phyloP scores from a whole-genome alignment of 2,797 vertebrate genomes.

The Arrhamphus sclerolepis region DNA sequence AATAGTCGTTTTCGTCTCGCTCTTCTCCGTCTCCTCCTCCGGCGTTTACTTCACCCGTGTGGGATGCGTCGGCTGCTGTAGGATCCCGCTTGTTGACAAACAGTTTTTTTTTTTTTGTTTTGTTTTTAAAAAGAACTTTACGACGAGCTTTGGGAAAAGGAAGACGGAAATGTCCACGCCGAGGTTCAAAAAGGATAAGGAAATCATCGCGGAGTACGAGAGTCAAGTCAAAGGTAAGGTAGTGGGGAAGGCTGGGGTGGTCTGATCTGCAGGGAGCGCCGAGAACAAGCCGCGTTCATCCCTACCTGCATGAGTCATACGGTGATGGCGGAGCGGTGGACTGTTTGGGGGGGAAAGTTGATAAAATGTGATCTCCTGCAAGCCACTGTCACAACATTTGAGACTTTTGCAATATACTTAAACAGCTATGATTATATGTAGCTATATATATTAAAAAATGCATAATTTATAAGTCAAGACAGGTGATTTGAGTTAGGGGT shows the following conservation, averaged over 20 bases:
- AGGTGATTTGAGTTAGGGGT: too few relatives aligned
- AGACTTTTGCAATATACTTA: too few relatives aligned
- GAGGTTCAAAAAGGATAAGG: constrained; percentile 99
- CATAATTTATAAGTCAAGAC: too few relatives aligned
- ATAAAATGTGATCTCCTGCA: neutral
- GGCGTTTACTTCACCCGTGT: constrained; percentile 4
- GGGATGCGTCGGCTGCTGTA: constrained; percentile 68
- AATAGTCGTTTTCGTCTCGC: neutral
- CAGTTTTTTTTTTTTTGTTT: too few relatives aligned
- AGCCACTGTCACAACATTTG: too few relatives aligned
- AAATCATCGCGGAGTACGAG: constrained; percentile 96
- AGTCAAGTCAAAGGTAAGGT: constrained; percentile 96
- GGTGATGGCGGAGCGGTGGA: neutral
- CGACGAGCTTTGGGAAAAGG: constrained; percentile 21
- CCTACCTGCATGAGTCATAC: constrained; percentile 48
- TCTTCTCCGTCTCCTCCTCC: neutral
- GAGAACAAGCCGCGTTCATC: constrained; percentile 25
- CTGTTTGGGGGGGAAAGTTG: constrained; percentile 19
- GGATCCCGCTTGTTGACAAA: constrained; percentile 65
- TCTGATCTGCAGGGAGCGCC: constrained; percentile 2
- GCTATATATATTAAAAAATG: too few relatives aligned
- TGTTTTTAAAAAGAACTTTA: constrained; percentile 70
- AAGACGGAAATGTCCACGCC: constrained; percentile 87
- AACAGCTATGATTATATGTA: too few relatives aligned
- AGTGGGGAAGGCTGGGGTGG: neutral